phyloP scores from a whole-genome alignment of 2,113 vertebrate species.

The Chaenocephalus aceratus region DNA sequence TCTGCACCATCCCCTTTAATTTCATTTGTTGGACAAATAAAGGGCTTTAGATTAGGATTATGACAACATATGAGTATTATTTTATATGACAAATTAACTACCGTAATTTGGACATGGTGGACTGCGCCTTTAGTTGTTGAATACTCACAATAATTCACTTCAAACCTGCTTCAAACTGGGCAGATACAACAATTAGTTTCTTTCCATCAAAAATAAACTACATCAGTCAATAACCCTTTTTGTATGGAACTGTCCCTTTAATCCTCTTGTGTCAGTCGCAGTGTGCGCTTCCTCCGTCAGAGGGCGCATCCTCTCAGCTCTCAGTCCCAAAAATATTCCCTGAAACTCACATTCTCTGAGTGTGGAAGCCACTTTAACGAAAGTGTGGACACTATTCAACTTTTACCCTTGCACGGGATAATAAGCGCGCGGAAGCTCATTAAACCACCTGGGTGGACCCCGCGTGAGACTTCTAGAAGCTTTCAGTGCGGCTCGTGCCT shows the following conservation, averaged over 20 bases:
- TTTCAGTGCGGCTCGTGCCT: conserved; percentile 5
- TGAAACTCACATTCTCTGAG: conserved; percentile 42
- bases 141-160: not conserved
- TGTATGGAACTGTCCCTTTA: conserved; percentile 30
- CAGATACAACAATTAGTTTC: not conserved
- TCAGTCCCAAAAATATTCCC: conserved; percentile 32
- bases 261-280: not conserved
- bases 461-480: not conserved
- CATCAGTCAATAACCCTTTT: not conserved
- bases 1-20: too few species aligned
- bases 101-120: not conserved
- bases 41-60: too few species aligned
- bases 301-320: conserved; percentile 45
- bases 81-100: not conserved
- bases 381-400: conserved; percentile 30
- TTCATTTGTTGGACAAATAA: too few species aligned
- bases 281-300: conserved; percentile 29
- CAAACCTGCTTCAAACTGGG: not conserved
- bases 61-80: too few species aligned
- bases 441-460: not conserved
- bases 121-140: not conserved
- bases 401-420: not conserved
- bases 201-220: too few species aligned
- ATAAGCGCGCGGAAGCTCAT: conserved; percentile 28
- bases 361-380: conserved; percentile 44